A percentile compares a stretch with the other conserved stretches of the same genome.
phyloP scores from a whole-genome alignment of 2,888 invertebrate species.

The Cheilosia vernalis region DNA sequence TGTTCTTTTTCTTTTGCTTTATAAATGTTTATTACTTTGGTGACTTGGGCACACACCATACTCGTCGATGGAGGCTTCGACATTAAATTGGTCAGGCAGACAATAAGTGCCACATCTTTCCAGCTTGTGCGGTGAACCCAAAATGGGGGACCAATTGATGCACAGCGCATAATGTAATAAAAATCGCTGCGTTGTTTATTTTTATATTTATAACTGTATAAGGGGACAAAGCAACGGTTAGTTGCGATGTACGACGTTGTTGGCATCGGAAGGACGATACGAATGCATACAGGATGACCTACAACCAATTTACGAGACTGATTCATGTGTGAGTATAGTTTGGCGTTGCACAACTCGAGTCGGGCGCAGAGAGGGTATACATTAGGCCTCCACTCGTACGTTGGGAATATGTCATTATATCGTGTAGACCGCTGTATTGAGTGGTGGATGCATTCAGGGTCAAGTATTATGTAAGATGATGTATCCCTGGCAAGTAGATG shows the following conservation, averaged over 20 bases:
- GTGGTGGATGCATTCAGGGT: slow-evolving; percentile 54
- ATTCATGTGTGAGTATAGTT: neutral
- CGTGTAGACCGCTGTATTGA: slow-evolving; percentile 3
- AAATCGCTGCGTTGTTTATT: slow-evolving; percentile 35
- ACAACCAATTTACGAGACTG: slow-evolving; percentile 38
- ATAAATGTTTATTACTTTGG: slow-evolving; percentile 30
- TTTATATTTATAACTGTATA: slow-evolving; percentile 26
- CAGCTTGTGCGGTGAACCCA: slow-evolving; percentile 23
- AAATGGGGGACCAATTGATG: slow-evolving; percentile 22
- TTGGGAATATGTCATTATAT: slow-evolving; percentile 19
- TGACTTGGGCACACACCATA: neutral
- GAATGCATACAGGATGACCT: slow-evolving; percentile 29
- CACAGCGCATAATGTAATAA: slow-evolving; percentile 45
- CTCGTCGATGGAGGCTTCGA: slow-evolving; percentile 19
- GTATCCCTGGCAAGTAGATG: slow-evolving; percentile 31
- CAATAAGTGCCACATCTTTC: slow-evolving; percentile 33
- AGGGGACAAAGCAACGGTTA: slow-evolving; percentile 30
- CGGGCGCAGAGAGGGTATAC: neutral
- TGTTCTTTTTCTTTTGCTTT: slow-evolving; percentile 35
- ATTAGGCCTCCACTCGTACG: slow-evolving; percentile 31
- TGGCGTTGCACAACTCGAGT: neutral
- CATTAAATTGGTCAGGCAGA: slow-evolving; percentile 25
- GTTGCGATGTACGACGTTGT: slow-evolving; percentile 36
- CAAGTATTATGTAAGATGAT: slow-evolving; percentile 56
- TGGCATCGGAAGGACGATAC: slow-evolving; percentile 16